A percentile compares a stretch with the other conserved stretches of the same genome.
phyloP scores from a whole-genome alignment of 2,113 vertebrate species.

The Thalassarche chlororhynchos region DNA sequence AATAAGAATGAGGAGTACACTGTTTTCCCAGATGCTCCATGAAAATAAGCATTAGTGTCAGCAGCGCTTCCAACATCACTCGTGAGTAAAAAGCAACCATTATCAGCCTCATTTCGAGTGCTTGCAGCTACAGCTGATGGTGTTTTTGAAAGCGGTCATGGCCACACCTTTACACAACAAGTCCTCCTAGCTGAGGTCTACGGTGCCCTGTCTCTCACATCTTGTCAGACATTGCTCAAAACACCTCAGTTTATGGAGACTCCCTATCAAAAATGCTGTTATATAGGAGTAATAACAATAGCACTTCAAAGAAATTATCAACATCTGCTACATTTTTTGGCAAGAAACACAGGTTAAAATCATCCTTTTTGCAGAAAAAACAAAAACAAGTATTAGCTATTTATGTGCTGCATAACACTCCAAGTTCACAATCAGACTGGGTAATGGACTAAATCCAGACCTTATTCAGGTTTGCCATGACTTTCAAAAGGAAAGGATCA shows the following conservation, averaged over 20 bases:
- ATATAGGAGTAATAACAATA: neutral
- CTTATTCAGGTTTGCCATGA: neutral
- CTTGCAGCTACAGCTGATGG: neutral
- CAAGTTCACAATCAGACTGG: neutral
- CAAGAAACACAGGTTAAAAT: neutral
- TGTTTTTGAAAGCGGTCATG: rapidly evolving
- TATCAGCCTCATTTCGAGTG: neutral
- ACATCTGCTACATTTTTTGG: neutral
- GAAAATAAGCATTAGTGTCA: neutral
- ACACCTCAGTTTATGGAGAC: neutral
- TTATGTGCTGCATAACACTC: neutral
- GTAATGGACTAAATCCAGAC: neutral
- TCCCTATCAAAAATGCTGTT: neutral
- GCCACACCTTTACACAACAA: neutral
- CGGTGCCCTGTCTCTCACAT: neutral
- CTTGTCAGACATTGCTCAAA: neutral
- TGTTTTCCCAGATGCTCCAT: neutral
- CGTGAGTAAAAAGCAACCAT: neutral
- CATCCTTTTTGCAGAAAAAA: neutral
- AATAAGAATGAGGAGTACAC: neutral
- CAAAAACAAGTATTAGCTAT: neutral
- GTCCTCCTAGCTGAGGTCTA: neutral
- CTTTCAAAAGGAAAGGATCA: neutral
- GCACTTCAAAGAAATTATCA: neutral
- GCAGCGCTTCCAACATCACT: neutral